Conservation (phyloP, 2,113 vertebrate genomes). For the Esox niger region DNA sequence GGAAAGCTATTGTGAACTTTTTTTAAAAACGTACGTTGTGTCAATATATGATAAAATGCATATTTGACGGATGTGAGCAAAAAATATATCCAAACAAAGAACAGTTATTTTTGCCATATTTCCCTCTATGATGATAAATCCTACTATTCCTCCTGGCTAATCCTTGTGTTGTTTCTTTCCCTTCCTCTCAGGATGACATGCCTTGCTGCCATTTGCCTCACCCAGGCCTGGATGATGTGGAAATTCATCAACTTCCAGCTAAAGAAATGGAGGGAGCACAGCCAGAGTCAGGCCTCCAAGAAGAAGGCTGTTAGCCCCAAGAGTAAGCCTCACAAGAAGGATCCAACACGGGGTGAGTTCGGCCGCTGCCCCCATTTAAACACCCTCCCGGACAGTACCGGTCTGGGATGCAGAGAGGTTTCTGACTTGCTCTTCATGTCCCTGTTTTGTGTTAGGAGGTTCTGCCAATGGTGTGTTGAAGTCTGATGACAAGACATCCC, state of each 20-base stretch:
- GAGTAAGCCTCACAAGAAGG: constrained; percentile 75
- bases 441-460: constrained; percentile 56
- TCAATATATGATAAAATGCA: too few species aligned
- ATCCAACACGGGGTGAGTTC: constrained; percentile 68
- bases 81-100: too few species aligned
- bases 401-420: background rate
- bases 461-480: constrained; percentile 75
- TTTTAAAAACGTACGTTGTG: too few species aligned
- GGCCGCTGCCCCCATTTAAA: background rate
- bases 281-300: constrained; percentile 76
- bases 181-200: constrained; percentile 74
- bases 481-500: constrained; percentile 71
- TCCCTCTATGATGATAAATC: background rate
- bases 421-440: background rate
- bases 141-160: background rate
- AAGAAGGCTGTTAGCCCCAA: constrained; percentile 74
- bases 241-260: constrained; percentile 85
- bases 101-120: too few species aligned
- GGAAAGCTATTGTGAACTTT: too few species aligned
- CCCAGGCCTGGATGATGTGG: constrained; percentile 89
- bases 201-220: constrained; percentile 80
- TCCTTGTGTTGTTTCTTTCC: background rate
- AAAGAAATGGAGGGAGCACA: constrained; percentile 83
- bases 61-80: too few species aligned
- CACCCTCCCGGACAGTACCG: background rate